Evolutionary conservation across 2,888 invertebrate genomes (phyloP), one percentile per base, ranked within the genome.

Genomic region (Hirudinaria manillensis): DNA sequence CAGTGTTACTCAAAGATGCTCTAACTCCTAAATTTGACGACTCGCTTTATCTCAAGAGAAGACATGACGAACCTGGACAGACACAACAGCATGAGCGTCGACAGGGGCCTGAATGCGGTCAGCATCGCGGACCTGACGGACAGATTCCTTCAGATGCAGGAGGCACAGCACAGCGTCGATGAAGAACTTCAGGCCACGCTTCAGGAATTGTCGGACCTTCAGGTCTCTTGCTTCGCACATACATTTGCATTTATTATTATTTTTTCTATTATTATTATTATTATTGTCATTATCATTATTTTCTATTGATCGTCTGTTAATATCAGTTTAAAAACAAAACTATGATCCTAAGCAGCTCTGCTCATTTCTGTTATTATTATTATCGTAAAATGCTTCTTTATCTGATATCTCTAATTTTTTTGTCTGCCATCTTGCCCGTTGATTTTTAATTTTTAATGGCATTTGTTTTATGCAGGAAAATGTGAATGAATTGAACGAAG

Each of bases 111-210:
- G 32, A 75, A 68, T 45, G 70, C 65, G 21, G 45, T 75, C 75
- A 66, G 75, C 7, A 34, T 75, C 10, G 68, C 75, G 1, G 65
- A 68, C 56, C 75, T 75, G 6, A 38, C 36, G 7, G 71, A 71
- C 84, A 90, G 93, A 83, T 93, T 95, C 81, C 89, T 92, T 84
- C 93, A 93, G 86, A 93, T 93, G 93, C 93, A 93, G 84, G 93
- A 93, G 85, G 92, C 91, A 27, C 92, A 93, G 82, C 91, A 92
- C 81, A 83, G 83, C 76, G 84, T 84, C 7, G 84, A 82, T 77
- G 84, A 85, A 78, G 85, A 85, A 77, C 80, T 85, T 19, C 94
- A 95, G 86, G 95, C 95, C 0, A 96, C 95, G 0, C 87, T 95
- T 70, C 94, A 94, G 81, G 95, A 96, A 51, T 71, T 78, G 7